These are phyloP conservation scores for Channa argus DNA, from an alignment of 2,113 vertebrate genomes.

Conservation along the genomic window DNA sequence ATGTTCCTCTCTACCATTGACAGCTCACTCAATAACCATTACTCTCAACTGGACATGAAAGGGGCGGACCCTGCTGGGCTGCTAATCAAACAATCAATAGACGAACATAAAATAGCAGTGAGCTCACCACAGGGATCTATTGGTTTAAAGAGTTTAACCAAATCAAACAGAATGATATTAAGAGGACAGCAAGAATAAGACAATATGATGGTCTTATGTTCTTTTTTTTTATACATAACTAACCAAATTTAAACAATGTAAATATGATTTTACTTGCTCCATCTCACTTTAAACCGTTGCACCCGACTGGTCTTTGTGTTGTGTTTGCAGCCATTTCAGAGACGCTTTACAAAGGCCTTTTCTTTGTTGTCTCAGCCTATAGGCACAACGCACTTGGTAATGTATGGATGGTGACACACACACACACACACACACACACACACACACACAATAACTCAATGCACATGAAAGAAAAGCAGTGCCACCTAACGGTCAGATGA, in stretches of 20 bases:
- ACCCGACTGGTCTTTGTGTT: slow-evolving; percentile 33
- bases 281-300: slow-evolving; percentile 1
- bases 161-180: slow-evolving; percentile 54
- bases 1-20: slow-evolving; percentile 69
- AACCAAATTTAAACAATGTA: background rate
- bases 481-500: slow-evolving; percentile 68
- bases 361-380: slow-evolving; percentile 74
- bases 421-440: slow-evolving; percentile 33
- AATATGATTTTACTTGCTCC: background rate
- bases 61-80: slow-evolving; percentile 62
- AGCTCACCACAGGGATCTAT: slow-evolving; percentile 65
- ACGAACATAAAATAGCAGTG: slow-evolving; percentile 72
- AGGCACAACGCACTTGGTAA: slow-evolving; percentile 59
- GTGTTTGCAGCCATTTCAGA: slow-evolving; percentile 52
- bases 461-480: slow-evolving; percentile 67
- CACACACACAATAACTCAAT: background rate
- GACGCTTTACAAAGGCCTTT: slow-evolving; percentile 28
- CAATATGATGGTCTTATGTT: background rate
- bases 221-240: background rate
- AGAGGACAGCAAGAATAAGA: slow-evolving; percentile 7
- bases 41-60: slow-evolving; percentile 75
- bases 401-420: slow-evolving; percentile 71
- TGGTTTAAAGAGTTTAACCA: slow-evolving; percentile 55
- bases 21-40: slow-evolving; percentile 80
- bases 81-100: slow-evolving; percentile 77